A percentile compares a stretch with the other conserved stretches of the same genome.
These are phyloP conservation scores for Stegodyphus mimosarum DNA, from an alignment of 1,140 invertebrate species.

Conservation along the genomic window DNA sequence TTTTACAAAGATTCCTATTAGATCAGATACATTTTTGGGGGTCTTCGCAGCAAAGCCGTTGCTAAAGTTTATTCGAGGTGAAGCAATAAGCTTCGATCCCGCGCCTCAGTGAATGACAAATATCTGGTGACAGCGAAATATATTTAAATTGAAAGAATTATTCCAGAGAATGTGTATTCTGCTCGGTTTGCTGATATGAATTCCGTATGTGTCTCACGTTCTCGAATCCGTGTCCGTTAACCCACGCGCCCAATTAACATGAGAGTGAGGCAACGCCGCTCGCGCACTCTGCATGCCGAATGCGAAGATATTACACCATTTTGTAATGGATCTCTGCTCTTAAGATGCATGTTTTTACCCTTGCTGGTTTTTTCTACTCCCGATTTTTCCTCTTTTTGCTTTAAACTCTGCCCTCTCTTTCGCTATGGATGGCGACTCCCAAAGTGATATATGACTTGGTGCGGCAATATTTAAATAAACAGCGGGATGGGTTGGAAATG, in stretches of 20 bases:
- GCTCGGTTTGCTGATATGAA: neutral
- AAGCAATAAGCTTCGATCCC: too few relatives aligned
- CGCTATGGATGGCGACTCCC: neutral
- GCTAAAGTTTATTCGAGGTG: too few relatives aligned
- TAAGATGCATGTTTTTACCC: neutral
- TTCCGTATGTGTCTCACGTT: conserved; percentile 14
- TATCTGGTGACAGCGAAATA: too few relatives aligned
- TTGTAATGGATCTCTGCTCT: neutral
- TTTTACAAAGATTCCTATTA: too few relatives aligned
- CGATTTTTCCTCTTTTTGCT: neutral
- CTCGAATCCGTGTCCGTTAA: conserved; percentile 26
- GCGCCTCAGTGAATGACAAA: too few relatives aligned
- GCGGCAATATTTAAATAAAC: conserved; percentile 1
- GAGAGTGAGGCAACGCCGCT: neutral
- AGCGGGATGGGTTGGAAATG: neutral
- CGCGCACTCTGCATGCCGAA: neutral
- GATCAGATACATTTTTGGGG: too few relatives aligned
- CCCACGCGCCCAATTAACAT: conserved; percentile 47
- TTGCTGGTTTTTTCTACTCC: neutral
- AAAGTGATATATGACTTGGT: neutral
- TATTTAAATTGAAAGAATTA: too few relatives aligned
- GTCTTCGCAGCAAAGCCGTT: too few relatives aligned
- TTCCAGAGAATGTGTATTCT: too few relatives aligned
- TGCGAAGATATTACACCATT: neutral
- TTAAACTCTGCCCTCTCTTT: neutral